Conservation (phyloP, 2,797 vertebrate species). For the Nothura maculosa region DNA sequence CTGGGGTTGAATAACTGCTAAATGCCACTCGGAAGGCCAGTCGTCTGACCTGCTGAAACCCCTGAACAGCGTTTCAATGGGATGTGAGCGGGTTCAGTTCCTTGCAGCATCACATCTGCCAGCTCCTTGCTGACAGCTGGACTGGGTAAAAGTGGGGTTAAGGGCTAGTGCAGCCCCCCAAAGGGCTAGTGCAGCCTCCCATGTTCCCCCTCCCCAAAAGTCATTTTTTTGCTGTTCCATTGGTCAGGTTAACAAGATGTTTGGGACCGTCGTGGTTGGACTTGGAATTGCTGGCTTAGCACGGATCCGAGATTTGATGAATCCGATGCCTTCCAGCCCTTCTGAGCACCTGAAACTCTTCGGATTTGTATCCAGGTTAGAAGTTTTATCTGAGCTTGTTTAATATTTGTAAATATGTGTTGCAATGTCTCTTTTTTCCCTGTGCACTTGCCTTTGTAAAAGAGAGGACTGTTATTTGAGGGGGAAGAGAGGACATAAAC, state of each 20-base stretch:
- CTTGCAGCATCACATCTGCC: background rate
- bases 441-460: background rate
- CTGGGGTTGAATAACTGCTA: slow-evolving; percentile 21
- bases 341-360: slow-evolving; percentile 85
- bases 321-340: slow-evolving; percentile 81
- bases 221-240: background rate
- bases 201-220: background rate
- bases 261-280: slow-evolving; percentile 92
- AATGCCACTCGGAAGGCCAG: background rate
- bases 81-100: background rate
- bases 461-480: background rate
- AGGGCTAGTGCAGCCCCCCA: background rate
- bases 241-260: slow-evolving; percentile 81
- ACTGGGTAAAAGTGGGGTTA: background rate
- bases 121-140: background rate
- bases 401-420: background rate
- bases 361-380: slow-evolving; percentile 93
- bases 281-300: slow-evolving; percentile 89
- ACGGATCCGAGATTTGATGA: slow-evolving; percentile 88
- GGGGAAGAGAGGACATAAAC: background rate
- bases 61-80: background rate
- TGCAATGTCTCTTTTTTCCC: background rate
- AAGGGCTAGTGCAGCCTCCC: background rate
- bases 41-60: background rate
- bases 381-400: background rate